Evolutionary conservation across 2,797 vertebrate genomes (phyloP), one percentile per base, ranked within the genome.

Genomic region (Ctenochaetus hawaiiensis): DNA sequence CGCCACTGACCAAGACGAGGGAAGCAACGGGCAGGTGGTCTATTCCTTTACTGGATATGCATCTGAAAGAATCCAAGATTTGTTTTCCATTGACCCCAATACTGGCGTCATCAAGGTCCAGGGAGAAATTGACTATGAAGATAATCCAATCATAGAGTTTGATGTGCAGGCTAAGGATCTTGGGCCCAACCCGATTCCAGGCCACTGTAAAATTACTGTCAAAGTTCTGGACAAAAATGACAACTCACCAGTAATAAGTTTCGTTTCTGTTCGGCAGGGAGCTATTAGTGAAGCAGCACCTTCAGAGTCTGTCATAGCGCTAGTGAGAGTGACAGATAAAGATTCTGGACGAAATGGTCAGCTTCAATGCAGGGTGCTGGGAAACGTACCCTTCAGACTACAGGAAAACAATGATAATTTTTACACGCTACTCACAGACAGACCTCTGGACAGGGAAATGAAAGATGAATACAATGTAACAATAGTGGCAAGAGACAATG

Each of bases 391-490:
- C 48, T 99, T 99, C 85, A 96, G 97, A 72, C 94, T 99, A 11
- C 98, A 99, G 87, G 98, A 99, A 87, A 99, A 98, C 92, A 98
- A 97, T 41, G 98, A 99, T 82, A 99, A 99, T 87, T 97, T 99
- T 80, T 99, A 97, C 88, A 99, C 97, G 0, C 96, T 99, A 58
- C 97, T 99, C 69, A 99, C 98, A 0, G 98, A 99, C 90, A 95
- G 98, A 69, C 96, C 97, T 1, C 90, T 99, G 73, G 98, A 99
- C 90, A 94, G 98, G 0, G 98, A 99, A 88, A 95, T 96, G 3
- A 97, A 98, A 91, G 98, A 99, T 0, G 97, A 99, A 74, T 99
- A 99, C 88, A 99, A 99, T 69, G 96, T 99, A 30, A 99, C 98
- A 1, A 99, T 99, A 0, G 96, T 99, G 83, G 98, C 98, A 18